A percentile compares a stretch with the other conserved stretches of the same genome.
Evolutionary conservation across 2,888 invertebrate species (phyloP).

Genomic region (Leptinotarsa haldemani): DNA sequence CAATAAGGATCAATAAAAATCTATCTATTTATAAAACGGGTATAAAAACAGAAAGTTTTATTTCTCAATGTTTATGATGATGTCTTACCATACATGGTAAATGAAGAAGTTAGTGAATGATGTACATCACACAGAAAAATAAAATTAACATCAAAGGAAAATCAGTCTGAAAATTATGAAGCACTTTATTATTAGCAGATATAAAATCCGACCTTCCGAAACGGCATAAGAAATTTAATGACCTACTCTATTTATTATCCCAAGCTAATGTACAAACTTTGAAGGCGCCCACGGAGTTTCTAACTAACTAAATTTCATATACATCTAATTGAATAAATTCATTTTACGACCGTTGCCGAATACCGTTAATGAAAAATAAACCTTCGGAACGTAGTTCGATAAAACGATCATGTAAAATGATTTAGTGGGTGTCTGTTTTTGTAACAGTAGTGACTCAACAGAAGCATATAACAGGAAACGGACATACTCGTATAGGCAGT

Average conservation of each 20-base stretch:
- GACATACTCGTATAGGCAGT: not conserved
- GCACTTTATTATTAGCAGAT: not conserved
- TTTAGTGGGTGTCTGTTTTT: conserved; percentile 11
- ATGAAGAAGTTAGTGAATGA: too few relatives aligned
- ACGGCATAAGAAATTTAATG: not conserved
- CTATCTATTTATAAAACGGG: too few relatives aligned
- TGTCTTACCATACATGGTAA: too few relatives aligned
- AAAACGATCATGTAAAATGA: not conserved
- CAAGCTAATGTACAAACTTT: conserved; percentile 4
- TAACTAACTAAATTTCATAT: not conserved
- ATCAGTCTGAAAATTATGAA: not conserved
- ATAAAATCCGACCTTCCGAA: not conserved
- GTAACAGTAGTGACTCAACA: not conserved
- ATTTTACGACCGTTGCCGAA: not conserved
- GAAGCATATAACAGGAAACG: conserved; percentile 2
- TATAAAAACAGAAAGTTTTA: too few relatives aligned
- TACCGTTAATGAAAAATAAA: conserved; percentile 17
- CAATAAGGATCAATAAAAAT: too few relatives aligned
- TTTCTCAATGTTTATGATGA: too few relatives aligned
- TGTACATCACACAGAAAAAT: too few relatives aligned
- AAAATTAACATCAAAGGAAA: too few relatives aligned
- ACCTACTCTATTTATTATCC: conserved; percentile 4
- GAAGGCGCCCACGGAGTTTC: conserved; percentile 8
- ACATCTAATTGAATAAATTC: conserved; percentile 1
- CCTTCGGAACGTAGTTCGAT: not conserved